phyloP scores from a whole-genome alignment of 2,888 invertebrate genomes.

The Ectropis crepuscularia region DNA sequence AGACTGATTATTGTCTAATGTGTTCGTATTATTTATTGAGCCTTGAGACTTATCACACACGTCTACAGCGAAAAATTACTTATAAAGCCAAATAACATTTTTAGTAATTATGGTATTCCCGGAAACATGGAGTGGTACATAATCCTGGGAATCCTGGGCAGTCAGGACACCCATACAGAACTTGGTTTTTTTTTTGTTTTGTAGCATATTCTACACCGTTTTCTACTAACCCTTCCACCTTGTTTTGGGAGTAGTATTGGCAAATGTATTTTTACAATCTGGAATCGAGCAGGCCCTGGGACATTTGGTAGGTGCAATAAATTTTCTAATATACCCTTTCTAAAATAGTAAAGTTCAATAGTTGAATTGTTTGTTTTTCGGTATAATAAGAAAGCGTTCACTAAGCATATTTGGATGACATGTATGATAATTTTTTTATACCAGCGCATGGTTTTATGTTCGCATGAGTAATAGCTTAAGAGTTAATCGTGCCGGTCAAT shows the following conservation, averaged over 20 bases:
- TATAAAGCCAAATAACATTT: conserved; percentile 11
- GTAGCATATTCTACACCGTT: conserved; percentile 30
- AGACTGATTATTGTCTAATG: conserved; percentile 21
- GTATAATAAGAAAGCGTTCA: conserved; percentile 36
- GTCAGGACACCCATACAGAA: conserved; percentile 30
- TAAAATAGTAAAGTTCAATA: conserved; percentile 29
- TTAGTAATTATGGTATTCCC: conserved; percentile 15
- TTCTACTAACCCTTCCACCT: conserved; percentile 17
- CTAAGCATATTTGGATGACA: conserved; percentile 36
- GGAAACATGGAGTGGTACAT: conserved; percentile 26
- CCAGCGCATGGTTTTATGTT: conserved; percentile 38
- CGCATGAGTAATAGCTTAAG: conserved; percentile 30
- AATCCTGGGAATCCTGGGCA: conserved; percentile 31
- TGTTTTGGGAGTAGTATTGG: conserved; percentile 18
- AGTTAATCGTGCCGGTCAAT: conserved; percentile 30
- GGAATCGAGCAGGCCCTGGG: conserved; percentile 10
- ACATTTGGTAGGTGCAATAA: conserved; percentile 19
- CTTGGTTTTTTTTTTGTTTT: conserved; percentile 26
- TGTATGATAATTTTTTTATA: conserved; percentile 41
- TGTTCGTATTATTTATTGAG: conserved; percentile 25
- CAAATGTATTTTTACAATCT: conserved; percentile 16
- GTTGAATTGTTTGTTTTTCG: conserved; percentile 26
- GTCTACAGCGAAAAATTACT: conserved; percentile 17
- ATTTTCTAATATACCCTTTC: conserved; percentile 21
- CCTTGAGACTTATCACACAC: conserved; percentile 19